These are phyloP conservation scores for Falcaria lacertinaria DNA, from an alignment of 2,888 invertebrate genomes.

Conservation along the genomic window DNA sequence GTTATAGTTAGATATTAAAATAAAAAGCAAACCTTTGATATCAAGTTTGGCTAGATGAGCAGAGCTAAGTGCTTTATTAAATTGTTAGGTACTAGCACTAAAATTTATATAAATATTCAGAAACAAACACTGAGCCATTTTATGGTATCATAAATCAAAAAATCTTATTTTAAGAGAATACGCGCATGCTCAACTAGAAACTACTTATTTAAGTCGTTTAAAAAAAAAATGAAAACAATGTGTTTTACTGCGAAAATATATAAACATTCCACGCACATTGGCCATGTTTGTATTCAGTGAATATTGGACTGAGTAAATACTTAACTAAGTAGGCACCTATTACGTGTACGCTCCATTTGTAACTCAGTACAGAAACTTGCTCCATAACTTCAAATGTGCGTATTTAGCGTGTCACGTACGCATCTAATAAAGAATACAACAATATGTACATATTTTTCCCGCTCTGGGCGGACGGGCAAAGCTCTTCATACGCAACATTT, in stretches of 20 bases:
- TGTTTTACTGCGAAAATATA: slow-evolving; percentile 15
- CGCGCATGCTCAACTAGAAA: too few species aligned
- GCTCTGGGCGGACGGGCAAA: slow-evolving; percentile 10
- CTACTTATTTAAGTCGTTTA: too few species aligned
- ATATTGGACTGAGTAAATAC: not conserved
- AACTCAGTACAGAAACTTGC: not conserved
- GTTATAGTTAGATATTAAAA: too few species aligned
- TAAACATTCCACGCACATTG: not conserved
- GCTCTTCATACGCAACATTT: slow-evolving; percentile 27
- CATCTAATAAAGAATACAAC: slow-evolving; percentile 32
- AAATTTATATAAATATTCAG: too few species aligned
- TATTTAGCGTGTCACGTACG: slow-evolving; percentile 13
- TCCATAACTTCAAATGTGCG: not conserved
- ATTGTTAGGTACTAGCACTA: too few species aligned
- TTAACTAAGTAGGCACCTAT: not conserved
- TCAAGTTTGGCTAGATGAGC: too few species aligned
- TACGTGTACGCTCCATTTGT: not conserved
- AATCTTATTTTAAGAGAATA: too few species aligned
- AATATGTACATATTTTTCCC: slow-evolving; percentile 28
- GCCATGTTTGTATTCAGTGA: not conserved
- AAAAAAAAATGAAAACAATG: slow-evolving; percentile 11
- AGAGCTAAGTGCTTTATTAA: too few species aligned
- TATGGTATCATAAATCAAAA: too few species aligned
- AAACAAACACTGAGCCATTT: too few species aligned
- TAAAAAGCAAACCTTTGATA: too few species aligned